A percentile compares a stretch with the other conserved stretches of the same genome.
Evolutionary conservation across 2,888 invertebrate genomes (phyloP).

Genomic region (Rotaria magnacalcarata): DNA sequence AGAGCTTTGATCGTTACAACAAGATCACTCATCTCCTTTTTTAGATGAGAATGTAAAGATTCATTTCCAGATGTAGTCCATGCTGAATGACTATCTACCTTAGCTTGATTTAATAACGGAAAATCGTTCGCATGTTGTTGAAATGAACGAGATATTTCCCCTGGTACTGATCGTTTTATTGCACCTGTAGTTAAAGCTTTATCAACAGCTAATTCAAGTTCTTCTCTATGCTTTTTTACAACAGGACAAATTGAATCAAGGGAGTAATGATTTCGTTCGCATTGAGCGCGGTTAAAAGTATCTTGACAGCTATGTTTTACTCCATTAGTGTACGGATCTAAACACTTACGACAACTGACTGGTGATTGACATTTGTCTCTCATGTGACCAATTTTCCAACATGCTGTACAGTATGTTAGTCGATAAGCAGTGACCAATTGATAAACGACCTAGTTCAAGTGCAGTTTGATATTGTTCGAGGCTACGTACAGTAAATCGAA

Average conservation of each 20-base stretch:
- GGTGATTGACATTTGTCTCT: too few relatives aligned
- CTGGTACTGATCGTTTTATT: too few relatives aligned
- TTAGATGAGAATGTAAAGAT: too few relatives aligned
- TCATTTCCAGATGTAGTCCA: too few relatives aligned
- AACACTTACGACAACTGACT: neutral
- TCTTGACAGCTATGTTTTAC: neutral
- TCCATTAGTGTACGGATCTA: neutral
- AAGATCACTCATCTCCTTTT: too few relatives aligned
- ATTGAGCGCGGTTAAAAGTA: neutral
- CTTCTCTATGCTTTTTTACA: neutral
- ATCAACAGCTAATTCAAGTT: neutral
- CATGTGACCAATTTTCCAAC: neutral
- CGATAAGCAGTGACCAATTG: neutral
- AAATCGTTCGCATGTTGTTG: too few relatives aligned
- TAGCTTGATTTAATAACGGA: too few relatives aligned
- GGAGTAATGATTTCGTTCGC: neutral
- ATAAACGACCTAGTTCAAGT: neutral
- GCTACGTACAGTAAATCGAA: too few relatives aligned
- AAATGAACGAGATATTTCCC: too few relatives aligned
- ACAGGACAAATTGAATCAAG: neutral
- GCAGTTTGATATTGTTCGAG: neutral
- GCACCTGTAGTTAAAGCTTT: neutral
- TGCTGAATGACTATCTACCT: too few relatives aligned
- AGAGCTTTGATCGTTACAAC: too few relatives aligned
- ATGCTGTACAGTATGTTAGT: neutral